Conservation (phyloP, 2,113 vertebrate species). For the Dendropsophus ebraccatus region DNA sequence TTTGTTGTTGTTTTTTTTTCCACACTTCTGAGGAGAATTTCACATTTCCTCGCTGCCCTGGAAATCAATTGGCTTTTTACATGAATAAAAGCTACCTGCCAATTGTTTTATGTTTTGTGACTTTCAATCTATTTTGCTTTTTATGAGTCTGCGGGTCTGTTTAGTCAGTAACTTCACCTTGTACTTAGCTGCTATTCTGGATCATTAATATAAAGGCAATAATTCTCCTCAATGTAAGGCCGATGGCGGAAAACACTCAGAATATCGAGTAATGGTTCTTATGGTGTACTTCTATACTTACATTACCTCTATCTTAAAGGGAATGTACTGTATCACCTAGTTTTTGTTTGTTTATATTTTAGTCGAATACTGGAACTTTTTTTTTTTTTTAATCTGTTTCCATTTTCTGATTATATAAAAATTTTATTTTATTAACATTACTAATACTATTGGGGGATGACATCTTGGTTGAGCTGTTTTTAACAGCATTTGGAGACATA, state of each 20-base stretch:
- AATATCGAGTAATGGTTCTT: background rate
- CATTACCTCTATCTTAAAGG: background rate
- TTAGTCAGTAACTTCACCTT: background rate
- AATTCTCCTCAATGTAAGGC: background rate
- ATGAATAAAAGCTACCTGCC: constrained; percentile 36
- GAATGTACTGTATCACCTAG: background rate
- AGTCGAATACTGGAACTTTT: no score
- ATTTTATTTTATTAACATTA: no score
- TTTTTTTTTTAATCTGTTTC: no score
- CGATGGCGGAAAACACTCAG: no score
- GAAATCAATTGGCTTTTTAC: constrained; percentile 48
- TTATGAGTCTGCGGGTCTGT: constrained; percentile 9
- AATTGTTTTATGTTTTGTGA: constrained; percentile 42
- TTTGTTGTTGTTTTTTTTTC: constrained; percentile 40
- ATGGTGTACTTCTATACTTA: no score
- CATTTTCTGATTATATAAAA: no score
- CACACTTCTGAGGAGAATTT: constrained; percentile 45
- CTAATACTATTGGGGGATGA: no score
- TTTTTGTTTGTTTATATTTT: background rate
- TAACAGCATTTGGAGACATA: no score
- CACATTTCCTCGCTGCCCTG: constrained; percentile 32
- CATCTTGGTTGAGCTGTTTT: no score
- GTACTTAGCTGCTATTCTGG: background rate
- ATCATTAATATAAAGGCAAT: constrained; percentile 1
- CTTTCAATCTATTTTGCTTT: constrained; percentile 31